Percentiles rank a stretch among this genome's conserved stretches.
Conservation (phyloP, 2,113 vertebrate genomes). For the Megatriorchis doriae region DNA sequence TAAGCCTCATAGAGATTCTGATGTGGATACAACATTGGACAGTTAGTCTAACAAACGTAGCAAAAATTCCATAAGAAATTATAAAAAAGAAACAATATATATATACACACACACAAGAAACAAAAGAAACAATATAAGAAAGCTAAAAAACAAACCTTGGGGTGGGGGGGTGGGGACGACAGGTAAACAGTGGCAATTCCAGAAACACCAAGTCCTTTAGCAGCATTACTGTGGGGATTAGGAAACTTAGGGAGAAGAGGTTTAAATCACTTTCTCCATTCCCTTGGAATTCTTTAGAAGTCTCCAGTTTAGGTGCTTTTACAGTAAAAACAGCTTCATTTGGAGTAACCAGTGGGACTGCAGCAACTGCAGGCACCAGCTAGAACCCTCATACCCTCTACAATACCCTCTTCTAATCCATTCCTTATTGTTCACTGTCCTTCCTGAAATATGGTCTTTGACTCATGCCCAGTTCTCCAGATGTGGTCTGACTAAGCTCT, state of each 20-base stretch:
- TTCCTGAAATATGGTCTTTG: slow-evolving; percentile 55
- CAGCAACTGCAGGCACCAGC: slow-evolving; percentile 15
- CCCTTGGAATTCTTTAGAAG: neutral
- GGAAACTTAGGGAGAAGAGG: neutral
- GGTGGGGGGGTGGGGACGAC: neutral
- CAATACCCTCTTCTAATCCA: slow-evolving; percentile 22
- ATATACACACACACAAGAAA: neutral
- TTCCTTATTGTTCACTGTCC: slow-evolving; percentile 52
- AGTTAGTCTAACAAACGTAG: neutral
- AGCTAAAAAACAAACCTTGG: neutral
- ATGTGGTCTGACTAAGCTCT: slow-evolving; percentile 57
- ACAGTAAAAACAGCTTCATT: neutral
- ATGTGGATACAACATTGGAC: neutral
- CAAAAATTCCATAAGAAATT: neutral
- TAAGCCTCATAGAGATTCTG: neutral
- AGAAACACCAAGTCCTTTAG: neutral
- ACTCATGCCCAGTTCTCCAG: slow-evolving; percentile 49
- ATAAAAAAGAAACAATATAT: neutral
- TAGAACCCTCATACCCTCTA: neutral
- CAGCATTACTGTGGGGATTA: neutral
- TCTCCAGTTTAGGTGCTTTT: neutral
- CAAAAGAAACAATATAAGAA: neutral
- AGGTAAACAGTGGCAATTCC: neutral
- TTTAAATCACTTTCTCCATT: neutral
- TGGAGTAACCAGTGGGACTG: neutral